Conservation (phyloP, 2,888 invertebrate genomes). For the Boloria euphrosyne region DNA sequence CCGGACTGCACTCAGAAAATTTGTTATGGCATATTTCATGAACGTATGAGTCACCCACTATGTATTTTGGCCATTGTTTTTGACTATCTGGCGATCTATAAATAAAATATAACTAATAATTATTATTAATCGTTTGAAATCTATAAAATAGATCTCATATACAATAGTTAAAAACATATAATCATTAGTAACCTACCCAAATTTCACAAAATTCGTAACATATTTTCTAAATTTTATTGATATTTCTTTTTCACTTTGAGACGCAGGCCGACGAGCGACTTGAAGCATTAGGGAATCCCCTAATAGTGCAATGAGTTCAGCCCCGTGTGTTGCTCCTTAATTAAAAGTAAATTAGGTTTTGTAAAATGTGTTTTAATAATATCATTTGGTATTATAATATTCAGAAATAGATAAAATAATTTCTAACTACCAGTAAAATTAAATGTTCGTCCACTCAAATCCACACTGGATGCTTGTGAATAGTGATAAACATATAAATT, state of each 20-base stretch:
- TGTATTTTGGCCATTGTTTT: conserved; percentile 84
- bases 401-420: not conserved
- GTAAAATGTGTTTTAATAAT: not conserved
- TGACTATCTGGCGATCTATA: conserved; percentile 82
- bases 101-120: conserved; percentile 25
- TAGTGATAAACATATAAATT: conserved; percentile 81
- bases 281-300: conserved; percentile 86
- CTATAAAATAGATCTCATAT: too few relatives aligned
- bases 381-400: not conserved
- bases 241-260: conserved; percentile 81
- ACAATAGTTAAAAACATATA: not conserved
- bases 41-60: conserved; percentile 72
- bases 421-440: conserved; percentile 78
- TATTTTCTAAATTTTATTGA: conserved; percentile 59
- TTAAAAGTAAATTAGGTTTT: conserved; percentile 3
- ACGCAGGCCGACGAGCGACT: conserved; percentile 84
- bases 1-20: conserved; percentile 34
- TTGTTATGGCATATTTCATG: conserved; percentile 63
- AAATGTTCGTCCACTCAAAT: conserved; percentile 65
- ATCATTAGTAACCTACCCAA: conserved; percentile 59
- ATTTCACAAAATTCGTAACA: conserved; percentile 74
- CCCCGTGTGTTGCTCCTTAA: conserved; percentile 85
- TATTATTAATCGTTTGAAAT: too few relatives aligned
- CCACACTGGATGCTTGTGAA: conserved; percentile 72
- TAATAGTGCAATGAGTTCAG: conserved; percentile 85